phyloP scores from a whole-genome alignment of 1,140 invertebrate genomes.

The Drosophila guanche region DNA sequence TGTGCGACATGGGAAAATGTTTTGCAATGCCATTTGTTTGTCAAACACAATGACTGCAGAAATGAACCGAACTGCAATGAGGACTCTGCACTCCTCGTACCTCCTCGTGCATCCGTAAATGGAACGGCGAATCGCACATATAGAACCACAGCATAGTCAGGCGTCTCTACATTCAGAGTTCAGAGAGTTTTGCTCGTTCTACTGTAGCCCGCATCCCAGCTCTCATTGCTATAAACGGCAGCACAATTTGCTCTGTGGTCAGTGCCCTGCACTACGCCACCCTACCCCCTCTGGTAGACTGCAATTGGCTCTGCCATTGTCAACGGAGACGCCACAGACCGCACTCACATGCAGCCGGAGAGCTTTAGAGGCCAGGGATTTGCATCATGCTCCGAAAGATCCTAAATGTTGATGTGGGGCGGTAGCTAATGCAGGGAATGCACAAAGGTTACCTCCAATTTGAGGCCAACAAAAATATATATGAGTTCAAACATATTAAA shows the following conservation, averaged over 20 bases:
- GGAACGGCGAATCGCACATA: slow-evolving; percentile 38
- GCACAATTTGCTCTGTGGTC: slow-evolving; percentile 62
- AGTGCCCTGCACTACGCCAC: slow-evolving; percentile 15
- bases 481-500: slow-evolving; percentile 42
- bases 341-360: slow-evolving; percentile 27
- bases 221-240: slow-evolving; percentile 58
- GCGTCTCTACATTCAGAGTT: slow-evolving; percentile 2
- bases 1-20: slow-evolving; percentile 39
- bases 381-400: slow-evolving; percentile 29
- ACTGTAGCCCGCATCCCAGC: slow-evolving; percentile 12
- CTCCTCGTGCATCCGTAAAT: slow-evolving; percentile 30
- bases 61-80: slow-evolving; percentile 43
- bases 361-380: slow-evolving; percentile 27
- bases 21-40: slow-evolving; percentile 62
- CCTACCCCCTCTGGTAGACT: not conserved
- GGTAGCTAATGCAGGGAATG: slow-evolving; percentile 22
- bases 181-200: too few species aligned
- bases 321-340: slow-evolving; percentile 55
- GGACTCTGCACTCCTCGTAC: too few species aligned
- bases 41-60: slow-evolving; percentile 55
- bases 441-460: slow-evolving; percentile 12
- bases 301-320: slow-evolving; percentile 67
- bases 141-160: slow-evolving; percentile 6
- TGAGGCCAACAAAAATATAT: slow-evolving; percentile 24
- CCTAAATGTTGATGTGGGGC: slow-evolving; percentile 24